Evolutionary conservation across 1,140 invertebrate genomes (phyloP).

Genomic region (Scaptomyza graminum): DNA sequence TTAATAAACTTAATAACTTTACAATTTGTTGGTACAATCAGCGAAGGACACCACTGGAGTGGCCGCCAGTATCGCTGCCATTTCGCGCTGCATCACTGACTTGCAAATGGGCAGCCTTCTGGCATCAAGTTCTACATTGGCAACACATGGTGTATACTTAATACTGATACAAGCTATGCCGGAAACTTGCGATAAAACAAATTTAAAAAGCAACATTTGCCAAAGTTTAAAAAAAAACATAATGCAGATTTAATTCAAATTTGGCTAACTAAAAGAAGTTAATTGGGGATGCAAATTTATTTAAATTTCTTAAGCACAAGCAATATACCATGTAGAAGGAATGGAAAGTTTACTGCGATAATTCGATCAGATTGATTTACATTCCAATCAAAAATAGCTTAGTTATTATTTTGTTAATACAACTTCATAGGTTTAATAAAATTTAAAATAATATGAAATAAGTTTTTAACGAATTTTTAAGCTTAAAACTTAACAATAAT

Average conservation of each 20-base stretch:
- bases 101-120: slow-evolving; percentile 28
- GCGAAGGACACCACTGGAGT: slow-evolving; percentile 49
- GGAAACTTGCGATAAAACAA: slow-evolving; percentile 38
- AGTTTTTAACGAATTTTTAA: too few relatives aligned
- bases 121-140: slow-evolving; percentile 5
- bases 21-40: slow-evolving; percentile 79
- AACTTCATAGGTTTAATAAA: too few relatives aligned
- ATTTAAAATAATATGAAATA: too few relatives aligned
- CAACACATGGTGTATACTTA: slow-evolving; percentile 71
- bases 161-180: slow-evolving; percentile 52
- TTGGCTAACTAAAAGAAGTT: slow-evolving; percentile 10
- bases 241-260: slow-evolving; percentile 28
- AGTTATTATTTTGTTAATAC: too few relatives aligned
- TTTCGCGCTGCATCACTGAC: neutral
- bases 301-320: neutral
- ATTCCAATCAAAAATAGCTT: too few relatives aligned
- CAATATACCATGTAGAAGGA: too few relatives aligned
- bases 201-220: slow-evolving; percentile 37
- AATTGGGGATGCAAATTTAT: neutral
- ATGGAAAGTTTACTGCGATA: too few relatives aligned
- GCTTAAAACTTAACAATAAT: too few relatives aligned
- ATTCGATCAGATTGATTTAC: too few relatives aligned
- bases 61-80: slow-evolving; percentile 58
- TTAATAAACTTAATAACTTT: slow-evolving; percentile 81
- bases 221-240: slow-evolving; percentile 3